Evolutionary conservation across 2,888 invertebrate genomes (phyloP), one percentile per base, ranked within the genome.

Genomic region (Drosophila neotestacea): DNA sequence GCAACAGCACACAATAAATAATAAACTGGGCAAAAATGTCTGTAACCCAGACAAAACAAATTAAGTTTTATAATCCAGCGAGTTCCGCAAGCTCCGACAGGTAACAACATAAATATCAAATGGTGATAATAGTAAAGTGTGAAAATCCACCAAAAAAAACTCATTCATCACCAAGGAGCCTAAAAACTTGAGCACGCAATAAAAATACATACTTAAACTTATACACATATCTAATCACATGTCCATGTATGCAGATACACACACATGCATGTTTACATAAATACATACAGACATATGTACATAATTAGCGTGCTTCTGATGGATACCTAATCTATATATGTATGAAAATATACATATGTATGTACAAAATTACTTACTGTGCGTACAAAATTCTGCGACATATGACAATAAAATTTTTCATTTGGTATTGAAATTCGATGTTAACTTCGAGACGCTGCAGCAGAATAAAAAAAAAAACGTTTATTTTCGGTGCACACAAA

Each of bases 21-120:
- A 13, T 41, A 63, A 81, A 61, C 47, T 51, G 36, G 44, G 47
- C 10, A 61, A 73, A 55, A 38, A 91, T 90, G 91, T 91, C 91
- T 79, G 79, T 76, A 60, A 76, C 84, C 32, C 92, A 91, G 77
- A 80, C 89, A 77, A 92, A 92, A 78, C 94, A 91, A 89, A 90
- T 94, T 90, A 95, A 94, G 92, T 95, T 96, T 90, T 97, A 97
- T 93, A 86, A 90, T 77, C 96, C 96, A 80, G 96, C 97, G 85
- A 97, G 97, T 92, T 97, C 97, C 70, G 97, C 97, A 77, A 97
- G 97, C 93, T 97, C 97, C 75, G 97, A 97, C 94, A 97, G 97
- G 97, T 97, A 95, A 93, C 70, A 61, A 93, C 70, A 61, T 71
- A 71, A 42, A 58, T 44, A 71, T 46, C 11, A 74, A 48, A 55